A percentile compares a stretch with the other conserved stretches of the same genome.
These are phyloP conservation scores for Beroe ovata DNA, from an alignment of 37 sponge, comb jelly and placozoan species.

Conservation along the genomic window DNA sequence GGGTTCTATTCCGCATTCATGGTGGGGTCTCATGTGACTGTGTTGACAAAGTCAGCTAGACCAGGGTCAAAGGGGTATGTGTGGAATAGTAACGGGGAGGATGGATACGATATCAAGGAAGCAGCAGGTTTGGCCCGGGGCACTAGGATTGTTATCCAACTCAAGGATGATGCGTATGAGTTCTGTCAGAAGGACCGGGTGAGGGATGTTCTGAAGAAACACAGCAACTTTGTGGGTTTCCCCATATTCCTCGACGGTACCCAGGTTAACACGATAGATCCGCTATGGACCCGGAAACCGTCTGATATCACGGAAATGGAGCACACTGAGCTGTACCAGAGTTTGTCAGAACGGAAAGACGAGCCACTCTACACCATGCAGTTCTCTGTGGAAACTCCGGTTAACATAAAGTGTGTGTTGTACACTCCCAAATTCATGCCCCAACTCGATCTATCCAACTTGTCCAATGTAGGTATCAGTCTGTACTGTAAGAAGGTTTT, in stretches of 20 bases:
- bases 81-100: constrained; percentile 67
- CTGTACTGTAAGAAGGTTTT: constrained; percentile 71
- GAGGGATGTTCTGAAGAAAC: constrained; percentile 68
- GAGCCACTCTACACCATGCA: constrained; percentile 72
- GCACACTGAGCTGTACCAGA: constrained; percentile 70
- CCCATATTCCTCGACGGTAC: constrained; percentile 70
- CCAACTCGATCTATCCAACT: neutral
- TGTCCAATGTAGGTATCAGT: constrained; percentile 62
- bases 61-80: constrained; percentile 66
- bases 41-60: constrained; percentile 26
- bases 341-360: constrained; percentile 58
- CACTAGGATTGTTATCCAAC: constrained; percentile 71
- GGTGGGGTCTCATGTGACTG: constrained; percentile 71
- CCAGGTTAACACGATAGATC: constrained; percentile 71
- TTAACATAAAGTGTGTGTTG: constrained; percentile 69
- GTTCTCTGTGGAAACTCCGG: constrained; percentile 69
- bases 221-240: constrained; percentile 75
- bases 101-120: constrained; percentile 48
- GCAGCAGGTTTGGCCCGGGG: constrained; percentile 63
- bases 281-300: constrained; percentile 68
- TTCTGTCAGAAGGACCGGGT: constrained; percentile 63
- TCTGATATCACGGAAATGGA: constrained; percentile 62
- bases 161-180: constrained; percentile 70
- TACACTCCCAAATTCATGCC: constrained; percentile 70
- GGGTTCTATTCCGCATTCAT: constrained; percentile 75